Evolutionary conservation across 2,113 vertebrate species (phyloP).

Genomic region (Lophius piscatorius): DNA sequence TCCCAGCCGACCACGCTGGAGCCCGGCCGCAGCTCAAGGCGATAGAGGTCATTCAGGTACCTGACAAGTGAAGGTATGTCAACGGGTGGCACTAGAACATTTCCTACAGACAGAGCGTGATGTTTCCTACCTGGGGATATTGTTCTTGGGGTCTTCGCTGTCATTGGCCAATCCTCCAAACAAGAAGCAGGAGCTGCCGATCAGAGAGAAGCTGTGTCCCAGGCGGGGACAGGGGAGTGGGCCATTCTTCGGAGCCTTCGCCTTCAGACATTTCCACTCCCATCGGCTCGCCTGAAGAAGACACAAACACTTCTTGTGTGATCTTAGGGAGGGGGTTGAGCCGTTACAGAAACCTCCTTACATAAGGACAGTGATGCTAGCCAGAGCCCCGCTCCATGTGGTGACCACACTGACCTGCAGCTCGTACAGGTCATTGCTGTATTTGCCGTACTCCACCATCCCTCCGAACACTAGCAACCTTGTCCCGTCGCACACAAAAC

Average conservation of each 20-base stretch:
- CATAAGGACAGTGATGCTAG: no score
- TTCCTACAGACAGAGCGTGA: background rate
- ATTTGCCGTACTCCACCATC: constrained; percentile 91
- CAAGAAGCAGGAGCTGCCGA: constrained; percentile 88
- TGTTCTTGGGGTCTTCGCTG: constrained; percentile 90
- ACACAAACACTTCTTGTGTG: background rate
- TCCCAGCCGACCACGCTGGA: constrained; percentile 88
- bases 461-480: constrained; percentile 87
- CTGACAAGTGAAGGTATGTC: constrained; percentile 43
- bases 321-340: background rate
- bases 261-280: constrained; percentile 91
- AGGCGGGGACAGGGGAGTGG: constrained; percentile 87
- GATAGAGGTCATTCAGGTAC: constrained; percentile 89
- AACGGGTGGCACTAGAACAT: background rate
- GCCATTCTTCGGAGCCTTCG: constrained; percentile 87
- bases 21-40: constrained; percentile 85
- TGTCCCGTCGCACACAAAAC: constrained; percentile 89
- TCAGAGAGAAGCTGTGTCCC: constrained; percentile 89
- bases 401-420: constrained; percentile 79
- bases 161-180: constrained; percentile 91
- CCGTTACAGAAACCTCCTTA: background rate
- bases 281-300: constrained; percentile 84
- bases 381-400: background rate
- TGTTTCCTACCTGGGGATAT: constrained; percentile 84
- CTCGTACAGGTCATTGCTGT: constrained; percentile 89